Base-by-base conservation (phyloP, 2,888 invertebrate species). In the Lycocerus yunnanus region DNA sequence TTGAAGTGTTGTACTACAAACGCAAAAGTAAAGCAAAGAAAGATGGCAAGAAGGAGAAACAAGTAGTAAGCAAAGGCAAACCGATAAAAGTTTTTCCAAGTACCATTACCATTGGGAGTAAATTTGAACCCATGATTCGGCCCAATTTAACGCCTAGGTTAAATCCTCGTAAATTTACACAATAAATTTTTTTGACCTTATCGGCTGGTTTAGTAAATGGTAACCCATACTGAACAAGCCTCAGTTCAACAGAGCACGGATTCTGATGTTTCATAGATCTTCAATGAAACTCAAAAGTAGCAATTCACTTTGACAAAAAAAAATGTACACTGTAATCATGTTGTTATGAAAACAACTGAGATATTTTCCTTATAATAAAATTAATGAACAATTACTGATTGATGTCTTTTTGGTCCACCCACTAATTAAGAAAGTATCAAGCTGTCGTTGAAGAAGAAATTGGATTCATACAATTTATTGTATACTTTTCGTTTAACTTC, bases 1-100 rank as follows among this genome's bases (percentile, higher is more conserved):
- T 92, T 81, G 97, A 97, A 86, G 93, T 97, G 0, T 88, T 94
- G 74, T 95, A 95, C 82, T 94, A 95, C 84, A 90, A 91, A 75
- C 85, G 89, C 0, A 91, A 90, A 80, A 88, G 89, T 68, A 88
- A 86, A 73, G 88, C 87, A 27, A 87, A 86, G 5, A 16, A 68
- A 24, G 27, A n/a, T 2, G 3, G 69, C 59, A 77, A 72, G 74
- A 60, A 21, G 69, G 71, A 67, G 73, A 61, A 58, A 14, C 20
- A 69, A 69, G 14, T 66, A 21, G 59, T 68, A 1, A 27, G 43
- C 20, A 15, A 16, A 16, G 13, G 8, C 4, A 63, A 21, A 15
- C 13, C 2, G 83, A 84, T 14, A 58, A 24, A 66, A 73, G 69
- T 58, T 66, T 69, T 69, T n/a, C 63, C 70, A 15, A 27, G 11